Base-by-base conservation (phyloP, 2,888 invertebrate genomes). In the Chrysodeixis includens region DNA sequence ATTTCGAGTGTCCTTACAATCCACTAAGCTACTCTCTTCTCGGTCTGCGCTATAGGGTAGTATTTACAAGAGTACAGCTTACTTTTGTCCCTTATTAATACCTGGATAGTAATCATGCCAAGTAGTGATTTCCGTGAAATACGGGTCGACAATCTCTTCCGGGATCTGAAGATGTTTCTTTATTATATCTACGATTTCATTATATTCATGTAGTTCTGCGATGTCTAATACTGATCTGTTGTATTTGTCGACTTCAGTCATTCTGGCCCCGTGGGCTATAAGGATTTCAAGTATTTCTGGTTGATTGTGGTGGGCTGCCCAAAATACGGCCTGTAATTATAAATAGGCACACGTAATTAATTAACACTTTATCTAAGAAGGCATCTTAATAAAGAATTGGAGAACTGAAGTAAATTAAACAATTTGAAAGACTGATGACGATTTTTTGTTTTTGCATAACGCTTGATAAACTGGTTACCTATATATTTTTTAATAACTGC, bases 291-390 rank as follows among this genome's bases (percentile, higher is more conserved):
- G 90, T 62, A 96, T 92, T 64, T 96, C 94, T 16, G 90, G 84
- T 76, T 95, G 93, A 79, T 96, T 96, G 75, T 93, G 93, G 76
- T 95, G 92, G 10, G 95, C 95, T 56, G 97, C 96, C 95, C 96
- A 96, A 86, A 96, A 96, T 57, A 96, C 81, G 53, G 96, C 96
- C 96, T 97, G 89, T 53, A 90, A 92, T 80, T 56, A 26, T 16
- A 26, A 10, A 22, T 4, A 40, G 0, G 9, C n/a, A 7, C 1
- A 30, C 5, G 5, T 30, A 20, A 22, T 10, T 20, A 51, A 51
- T 10, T 12, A 14, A 7, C 3, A 22, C 9, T 14, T 14, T 52
- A 30, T 26, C 8, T 20, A 7, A 18, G 20, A n/a, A n/a, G n/a
- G n/a, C n/a, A n/a, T n/a, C n/a, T n/a, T n/a, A 20, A 20, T 44